These are phyloP conservation scores for Euglossa dilemma DNA, from an alignment of 1,140 invertebrate species.

Conservation along the genomic window DNA sequence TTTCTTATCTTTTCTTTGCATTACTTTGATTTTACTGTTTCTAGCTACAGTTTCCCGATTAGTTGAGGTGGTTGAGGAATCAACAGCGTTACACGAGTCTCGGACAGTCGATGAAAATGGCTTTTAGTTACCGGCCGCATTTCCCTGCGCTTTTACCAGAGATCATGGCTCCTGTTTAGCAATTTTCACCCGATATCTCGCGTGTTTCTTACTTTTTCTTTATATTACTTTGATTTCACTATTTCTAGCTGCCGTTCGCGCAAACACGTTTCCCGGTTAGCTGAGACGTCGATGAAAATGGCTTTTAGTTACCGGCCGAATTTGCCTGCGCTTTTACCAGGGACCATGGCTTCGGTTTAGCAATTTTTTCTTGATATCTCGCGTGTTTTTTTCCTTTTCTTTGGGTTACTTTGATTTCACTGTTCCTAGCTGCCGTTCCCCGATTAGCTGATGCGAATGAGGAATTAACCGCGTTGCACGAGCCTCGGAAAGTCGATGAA, in stretches of 20 bases:
- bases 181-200: background rate
- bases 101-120: conserved; percentile 39
- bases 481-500: conserved; percentile 27
- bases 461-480: conserved; percentile 63
- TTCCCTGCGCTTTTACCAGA: background rate
- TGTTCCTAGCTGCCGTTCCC: conserved; percentile 38
- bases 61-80: conserved; percentile 62
- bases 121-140: conserved; percentile 36
- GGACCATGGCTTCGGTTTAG: background rate
- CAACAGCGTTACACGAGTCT: conserved; percentile 55
- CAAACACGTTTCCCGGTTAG: conserved; percentile 48
- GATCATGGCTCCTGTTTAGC: background rate
- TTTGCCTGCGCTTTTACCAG: conserved; percentile 1
- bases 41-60: conserved; percentile 43
- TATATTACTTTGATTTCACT: conserved; percentile 55
- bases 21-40: conserved; percentile 63
- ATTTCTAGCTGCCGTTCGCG: conserved; percentile 42
- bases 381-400: background rate
- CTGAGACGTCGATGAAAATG: conserved; percentile 49
- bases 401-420: conserved; percentile 63
- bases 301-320: conserved; percentile 36
- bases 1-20: background rate
- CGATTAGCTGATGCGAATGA: conserved; percentile 59
- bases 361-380: background rate
- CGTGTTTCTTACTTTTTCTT: background rate